Evolutionary conservation across 2,888 invertebrate genomes (phyloP).

Genomic region (Nemotelus pantherinus): DNA sequence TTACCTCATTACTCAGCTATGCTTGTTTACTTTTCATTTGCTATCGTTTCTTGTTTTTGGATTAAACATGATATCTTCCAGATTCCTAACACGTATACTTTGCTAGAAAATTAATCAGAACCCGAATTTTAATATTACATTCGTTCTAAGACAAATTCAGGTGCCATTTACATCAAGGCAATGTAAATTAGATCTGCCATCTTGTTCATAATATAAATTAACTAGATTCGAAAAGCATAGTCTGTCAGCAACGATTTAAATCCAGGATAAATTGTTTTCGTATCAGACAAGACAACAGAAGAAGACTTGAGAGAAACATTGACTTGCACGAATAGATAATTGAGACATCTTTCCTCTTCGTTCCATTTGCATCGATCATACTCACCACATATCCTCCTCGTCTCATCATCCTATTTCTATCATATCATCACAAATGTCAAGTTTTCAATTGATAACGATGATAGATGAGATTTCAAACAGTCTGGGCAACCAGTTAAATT

Average conservation of each 20-base stretch:
- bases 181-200: no score
- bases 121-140: no score
- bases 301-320: background rate
- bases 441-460: slow-evolving; percentile 28
- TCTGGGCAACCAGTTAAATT: slow-evolving; percentile 34
- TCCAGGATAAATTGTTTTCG: slow-evolving; percentile 9
- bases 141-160: no score
- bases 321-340: slow-evolving; percentile 4
- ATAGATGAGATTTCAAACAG: slow-evolving; percentile 31
- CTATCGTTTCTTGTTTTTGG: no score
- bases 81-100: no score
- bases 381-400: background rate
- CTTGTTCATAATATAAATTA: no score
- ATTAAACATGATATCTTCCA: no score
- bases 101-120: no score
- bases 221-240: background rate
- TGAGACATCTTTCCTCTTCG: slow-evolving; percentile 19
- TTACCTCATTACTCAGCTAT: no score
- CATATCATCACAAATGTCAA: slow-evolving; percentile 30
- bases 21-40: no score
- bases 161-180: no score
- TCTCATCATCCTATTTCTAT: background rate
- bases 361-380: slow-evolving; percentile 17
- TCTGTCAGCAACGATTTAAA: slow-evolving; percentile 9
- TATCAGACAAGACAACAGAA: slow-evolving; percentile 1